These are phyloP conservation scores for Corythornis vintsioides DNA, from an alignment of 2,113 vertebrate genomes.

Conservation along the genomic window DNA sequence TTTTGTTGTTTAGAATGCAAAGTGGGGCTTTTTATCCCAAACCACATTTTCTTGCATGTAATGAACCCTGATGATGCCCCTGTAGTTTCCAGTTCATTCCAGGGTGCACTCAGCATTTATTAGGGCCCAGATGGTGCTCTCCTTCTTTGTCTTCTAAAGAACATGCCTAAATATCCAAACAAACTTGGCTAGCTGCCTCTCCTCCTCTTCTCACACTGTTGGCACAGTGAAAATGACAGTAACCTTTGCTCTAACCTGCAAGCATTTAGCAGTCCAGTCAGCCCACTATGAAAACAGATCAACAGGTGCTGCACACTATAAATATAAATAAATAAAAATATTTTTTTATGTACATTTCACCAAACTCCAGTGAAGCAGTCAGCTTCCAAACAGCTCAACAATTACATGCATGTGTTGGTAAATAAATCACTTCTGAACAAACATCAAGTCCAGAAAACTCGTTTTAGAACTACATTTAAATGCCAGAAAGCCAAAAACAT, in stretches of 20 bases:
- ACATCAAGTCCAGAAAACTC: neutral
- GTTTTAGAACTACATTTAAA: neutral
- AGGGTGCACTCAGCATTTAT: neutral
- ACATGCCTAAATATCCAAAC: constrained; percentile 21
- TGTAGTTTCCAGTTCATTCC: constrained; percentile 12
- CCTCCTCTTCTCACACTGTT: neutral
- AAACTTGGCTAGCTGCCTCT: neutral
- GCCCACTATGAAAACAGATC: neutral
- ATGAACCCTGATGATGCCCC: neutral
- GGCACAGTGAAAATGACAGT: constrained; percentile 26
- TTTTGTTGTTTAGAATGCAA: constrained; percentile 36
- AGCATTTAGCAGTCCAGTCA: constrained; percentile 7
- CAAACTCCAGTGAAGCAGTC: too few species aligned
- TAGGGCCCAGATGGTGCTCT: constrained; percentile 27
- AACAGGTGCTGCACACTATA: too few species aligned
- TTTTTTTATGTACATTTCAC: too few species aligned
- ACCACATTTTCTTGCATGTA: constrained; percentile 14
- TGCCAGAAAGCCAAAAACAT: neutral
- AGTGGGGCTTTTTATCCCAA: neutral
- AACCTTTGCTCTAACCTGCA: constrained; percentile 29
- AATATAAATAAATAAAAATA: too few species aligned
- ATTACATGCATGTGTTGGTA: neutral
- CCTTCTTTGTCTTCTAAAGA: constrained; percentile 6
- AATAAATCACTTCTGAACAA: neutral
- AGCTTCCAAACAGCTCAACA: neutral